Conservation (phyloP, 2,888 invertebrate species). For the Steinernema scapterisci region DNA sequence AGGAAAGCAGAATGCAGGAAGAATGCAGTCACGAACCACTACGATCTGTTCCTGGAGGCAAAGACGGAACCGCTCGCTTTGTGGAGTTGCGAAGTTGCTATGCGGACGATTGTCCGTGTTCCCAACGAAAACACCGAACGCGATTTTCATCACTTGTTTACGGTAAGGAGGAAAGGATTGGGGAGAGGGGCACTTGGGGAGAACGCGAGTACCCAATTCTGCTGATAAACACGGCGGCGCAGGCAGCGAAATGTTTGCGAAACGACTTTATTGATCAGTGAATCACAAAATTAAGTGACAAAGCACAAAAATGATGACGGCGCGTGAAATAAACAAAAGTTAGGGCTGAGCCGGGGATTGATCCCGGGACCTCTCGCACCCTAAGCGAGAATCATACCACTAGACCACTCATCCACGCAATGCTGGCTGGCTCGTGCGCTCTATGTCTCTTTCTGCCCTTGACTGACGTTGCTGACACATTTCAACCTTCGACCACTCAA, state of each 20-base stretch:
- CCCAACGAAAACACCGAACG: neutral
- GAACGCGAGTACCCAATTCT: too few relatives aligned
- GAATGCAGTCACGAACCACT: neutral
- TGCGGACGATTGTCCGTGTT: neutral
- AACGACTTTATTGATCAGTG: too few relatives aligned
- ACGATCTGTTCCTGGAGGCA: neutral
- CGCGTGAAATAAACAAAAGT: neutral
- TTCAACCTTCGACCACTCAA: too few relatives aligned
- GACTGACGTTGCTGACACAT: too few relatives aligned
- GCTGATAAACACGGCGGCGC: neutral
- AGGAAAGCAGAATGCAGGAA: neutral
- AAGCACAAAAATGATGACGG: too few relatives aligned
- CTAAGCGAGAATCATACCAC: constrained; percentile 64
- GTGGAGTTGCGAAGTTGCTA: neutral
- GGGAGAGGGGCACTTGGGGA: too few relatives aligned
- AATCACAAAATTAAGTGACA: too few relatives aligned
- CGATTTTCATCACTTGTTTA: neutral
- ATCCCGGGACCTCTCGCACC: constrained; percentile 63
- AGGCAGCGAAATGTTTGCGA: too few relatives aligned
- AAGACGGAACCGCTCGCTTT: neutral
- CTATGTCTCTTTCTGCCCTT: too few relatives aligned
- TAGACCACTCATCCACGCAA: constrained; percentile 60
- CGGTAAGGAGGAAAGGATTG: too few relatives aligned
- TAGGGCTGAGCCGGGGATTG: constrained; percentile 59
- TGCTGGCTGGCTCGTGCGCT: too few relatives aligned